Conservation (phyloP, 2,888 invertebrate species). For the Bibio marci region DNA sequence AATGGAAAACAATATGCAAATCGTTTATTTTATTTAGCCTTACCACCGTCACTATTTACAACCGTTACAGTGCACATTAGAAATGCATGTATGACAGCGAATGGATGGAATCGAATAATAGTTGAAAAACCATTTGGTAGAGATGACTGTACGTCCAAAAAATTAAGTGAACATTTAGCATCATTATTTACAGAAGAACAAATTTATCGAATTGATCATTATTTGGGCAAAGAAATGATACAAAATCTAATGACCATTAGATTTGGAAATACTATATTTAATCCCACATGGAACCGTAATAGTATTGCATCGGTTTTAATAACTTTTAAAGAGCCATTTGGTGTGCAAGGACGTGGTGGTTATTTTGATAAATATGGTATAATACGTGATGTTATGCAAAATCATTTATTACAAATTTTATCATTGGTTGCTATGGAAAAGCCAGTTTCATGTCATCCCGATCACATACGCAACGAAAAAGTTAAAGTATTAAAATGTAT, state of each 20-base stretch:
- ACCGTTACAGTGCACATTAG: slow-evolving; percentile 73
- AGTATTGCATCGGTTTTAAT: slow-evolving; percentile 89
- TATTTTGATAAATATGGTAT: slow-evolving; percentile 99
- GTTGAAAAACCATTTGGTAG: slow-evolving; percentile 98
- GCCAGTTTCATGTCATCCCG: slow-evolving; percentile 81
- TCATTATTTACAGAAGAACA: slow-evolving; percentile 85
- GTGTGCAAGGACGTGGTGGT: slow-evolving; percentile 94
- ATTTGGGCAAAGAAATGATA: slow-evolving; percentile 99
- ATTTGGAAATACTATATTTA: slow-evolving; percentile 90
- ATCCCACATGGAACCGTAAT: slow-evolving; percentile 94
- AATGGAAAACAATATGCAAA: slow-evolving; percentile 46
- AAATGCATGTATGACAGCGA: slow-evolving; percentile 62
- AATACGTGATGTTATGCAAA: slow-evolving; percentile 98
- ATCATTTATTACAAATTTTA: slow-evolving; percentile 92
- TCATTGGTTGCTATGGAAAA: slow-evolving; percentile 98
- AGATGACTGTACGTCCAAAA: slow-evolving; percentile 70
- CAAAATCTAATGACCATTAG: slow-evolving; percentile 95
- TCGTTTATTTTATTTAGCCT: slow-evolving; percentile 89
- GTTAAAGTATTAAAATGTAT: slow-evolving; percentile 89
- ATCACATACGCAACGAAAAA: slow-evolving; percentile 95
- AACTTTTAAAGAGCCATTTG: slow-evolving; percentile 97
- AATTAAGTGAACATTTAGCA: slow-evolving; percentile 70
- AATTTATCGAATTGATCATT: slow-evolving; percentile 96
- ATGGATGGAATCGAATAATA: slow-evolving; percentile 88
- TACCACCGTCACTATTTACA: slow-evolving; percentile 94